Conservation (phyloP, 2,797 vertebrate species). For the Dallia pectoralis region DNA sequence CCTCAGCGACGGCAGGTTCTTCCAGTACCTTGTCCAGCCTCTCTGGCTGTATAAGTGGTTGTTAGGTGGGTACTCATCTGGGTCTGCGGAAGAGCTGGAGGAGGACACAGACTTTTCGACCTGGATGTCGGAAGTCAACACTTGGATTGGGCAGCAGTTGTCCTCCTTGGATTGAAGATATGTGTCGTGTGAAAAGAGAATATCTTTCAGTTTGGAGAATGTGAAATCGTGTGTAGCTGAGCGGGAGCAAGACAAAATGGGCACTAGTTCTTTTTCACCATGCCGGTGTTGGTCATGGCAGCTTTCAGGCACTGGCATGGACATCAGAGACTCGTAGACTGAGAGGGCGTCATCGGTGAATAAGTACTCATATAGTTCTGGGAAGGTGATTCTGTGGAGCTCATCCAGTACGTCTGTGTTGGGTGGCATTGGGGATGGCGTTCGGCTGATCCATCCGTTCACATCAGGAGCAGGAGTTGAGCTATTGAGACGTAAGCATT, state of each 20-base stretch:
- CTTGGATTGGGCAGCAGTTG: constrained; percentile 41
- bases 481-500: constrained; percentile 23
- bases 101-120: constrained; percentile 29
- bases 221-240: constrained; percentile 70
- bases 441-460: constrained; percentile 21
- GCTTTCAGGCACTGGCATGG: constrained; percentile 70
- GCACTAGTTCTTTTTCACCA: constrained; percentile 52
- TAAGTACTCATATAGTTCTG: constrained; percentile 58
- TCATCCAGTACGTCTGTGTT: constrained; percentile 40
- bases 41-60: constrained; percentile 41
- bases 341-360: constrained; percentile 38
- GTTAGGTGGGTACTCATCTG: constrained; percentile 61
- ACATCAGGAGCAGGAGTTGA: constrained; percentile 25
- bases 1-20: constrained; percentile 53
- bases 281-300: constrained; percentile 60
- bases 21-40: constrained; percentile 52
- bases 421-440: constrained; percentile 39
- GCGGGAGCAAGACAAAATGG: constrained; percentile 73
- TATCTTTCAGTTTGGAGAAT: constrained; percentile 75
- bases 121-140: constrained; percentile 44
- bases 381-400: constrained; percentile 40
- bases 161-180: constrained; percentile 33
- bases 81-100: constrained; percentile 42
- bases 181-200: constrained; percentile 62
- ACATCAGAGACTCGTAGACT: constrained; percentile 36